A percentile compares a stretch with the other conserved stretches of the same genome.
phyloP scores from a whole-genome alignment of 1,140 invertebrate species.

The Aphelenchoides fujianensis region DNA sequence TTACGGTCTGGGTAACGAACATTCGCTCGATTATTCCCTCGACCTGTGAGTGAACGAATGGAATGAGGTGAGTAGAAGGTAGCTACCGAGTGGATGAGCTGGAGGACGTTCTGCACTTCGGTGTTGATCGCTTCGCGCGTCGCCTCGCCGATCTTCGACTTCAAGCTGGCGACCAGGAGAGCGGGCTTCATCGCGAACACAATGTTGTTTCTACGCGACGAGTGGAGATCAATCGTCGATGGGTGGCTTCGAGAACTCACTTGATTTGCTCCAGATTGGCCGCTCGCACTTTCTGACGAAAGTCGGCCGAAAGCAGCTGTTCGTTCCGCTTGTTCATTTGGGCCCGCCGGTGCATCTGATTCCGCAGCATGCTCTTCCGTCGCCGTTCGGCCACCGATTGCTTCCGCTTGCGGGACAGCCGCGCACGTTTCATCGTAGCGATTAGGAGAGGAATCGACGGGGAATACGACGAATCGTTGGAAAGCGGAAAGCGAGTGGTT shows the following conservation, averaged over 20 bases:
- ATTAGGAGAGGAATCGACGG: neutral
- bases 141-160: neutral
- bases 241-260: neutral
- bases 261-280: neutral
- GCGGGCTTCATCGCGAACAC: neutral
- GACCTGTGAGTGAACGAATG: neutral
- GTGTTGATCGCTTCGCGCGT: neutral
- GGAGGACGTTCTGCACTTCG: slow-evolving; percentile 1
- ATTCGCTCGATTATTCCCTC: slow-evolving; percentile 1
- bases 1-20: neutral
- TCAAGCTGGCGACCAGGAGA: neutral
- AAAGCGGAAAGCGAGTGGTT: too few relatives aligned
- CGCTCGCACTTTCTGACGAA: neutral
- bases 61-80: neutral
- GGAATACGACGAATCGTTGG: too few relatives aligned
- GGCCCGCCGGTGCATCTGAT: neutral
- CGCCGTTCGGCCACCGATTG: slow-evolving; percentile 14
- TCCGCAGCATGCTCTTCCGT: slow-evolving; percentile 5
- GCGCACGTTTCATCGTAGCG: neutral
- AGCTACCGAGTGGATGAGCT: slow-evolving; percentile 2
- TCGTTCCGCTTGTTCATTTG: slow-evolving; percentile 2
- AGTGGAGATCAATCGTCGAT: neutral
- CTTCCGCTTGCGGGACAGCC: neutral
- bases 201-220: neutral
- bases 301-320: neutral